Evolutionary conservation across 2,113 vertebrate species (phyloP).

Genomic region (Plestiodon gilberti): DNA sequence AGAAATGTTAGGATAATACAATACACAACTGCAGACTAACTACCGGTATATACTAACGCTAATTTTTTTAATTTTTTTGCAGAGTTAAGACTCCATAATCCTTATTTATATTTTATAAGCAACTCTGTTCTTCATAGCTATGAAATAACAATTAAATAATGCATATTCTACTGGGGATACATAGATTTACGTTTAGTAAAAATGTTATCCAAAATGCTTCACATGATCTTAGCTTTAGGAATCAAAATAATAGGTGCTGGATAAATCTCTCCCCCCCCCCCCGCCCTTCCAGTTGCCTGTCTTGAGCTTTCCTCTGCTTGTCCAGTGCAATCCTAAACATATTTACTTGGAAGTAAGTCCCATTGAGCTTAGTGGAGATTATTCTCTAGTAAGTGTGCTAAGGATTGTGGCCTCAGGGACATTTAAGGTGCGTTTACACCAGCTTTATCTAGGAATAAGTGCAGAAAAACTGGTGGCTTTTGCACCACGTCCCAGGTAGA

Average conservation of each 20-base stretch:
- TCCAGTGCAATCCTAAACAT: background rate
- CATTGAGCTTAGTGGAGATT: background rate
- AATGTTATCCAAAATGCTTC: background rate
- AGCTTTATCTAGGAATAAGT: background rate
- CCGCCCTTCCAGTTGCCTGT: background rate
- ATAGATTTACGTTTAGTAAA: background rate
- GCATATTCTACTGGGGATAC: background rate
- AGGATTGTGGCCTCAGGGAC: too few species aligned
- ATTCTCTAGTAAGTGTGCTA: background rate
- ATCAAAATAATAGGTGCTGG: background rate
- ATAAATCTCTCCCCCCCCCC: background rate
- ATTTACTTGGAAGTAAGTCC: background rate
- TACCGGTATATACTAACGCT: background rate
- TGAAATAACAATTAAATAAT: background rate
- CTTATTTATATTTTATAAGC: constrained; percentile 13
- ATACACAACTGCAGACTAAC: constrained; percentile 33
- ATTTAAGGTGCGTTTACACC: too few species aligned
- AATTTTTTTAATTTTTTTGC: constrained; percentile 16
- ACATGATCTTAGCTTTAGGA: background rate
- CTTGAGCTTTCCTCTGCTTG: background rate
- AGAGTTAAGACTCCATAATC: background rate
- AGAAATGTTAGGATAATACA: constrained; percentile 23
- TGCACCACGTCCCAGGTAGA: background rate
- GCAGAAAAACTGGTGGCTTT: background rate
- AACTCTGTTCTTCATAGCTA: constrained; percentile 8